Base-by-base conservation (phyloP, 2,797 vertebrate species). In the Lagorchestes hirsutus region DNA sequence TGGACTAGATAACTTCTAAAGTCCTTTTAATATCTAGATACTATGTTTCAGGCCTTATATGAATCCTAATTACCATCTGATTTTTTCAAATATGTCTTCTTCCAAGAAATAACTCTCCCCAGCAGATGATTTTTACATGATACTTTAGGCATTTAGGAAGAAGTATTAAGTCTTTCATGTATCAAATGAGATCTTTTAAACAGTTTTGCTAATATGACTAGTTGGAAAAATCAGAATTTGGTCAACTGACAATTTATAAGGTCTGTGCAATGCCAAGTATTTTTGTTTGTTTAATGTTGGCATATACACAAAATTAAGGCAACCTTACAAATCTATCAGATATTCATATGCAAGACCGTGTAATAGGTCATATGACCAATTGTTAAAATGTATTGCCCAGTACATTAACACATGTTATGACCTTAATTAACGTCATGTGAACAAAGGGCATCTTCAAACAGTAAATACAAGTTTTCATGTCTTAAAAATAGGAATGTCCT, bases 41-140 rank as follows among this genome's bases (percentile, higher is more conserved):
- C 8, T 87, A 87, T 46, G 9, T 87, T 87, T 87, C 74, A 87
- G 40, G n/a, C 2, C 9, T 87, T 87, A 87, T 87, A 11, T 46
- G 22, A 46, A 87, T 87, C 67, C 62, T 58, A 22, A 67, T 0
- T 34, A 62, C 34, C 4, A 82, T 92, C 28, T 52, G 90, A 29
- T n/a, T 54, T 74, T 94, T 95, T 93, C 90, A 96, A 97, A 96
- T 67, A 34, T 62, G 29, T 74, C 10, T 50, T 95, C 22, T 94
- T 91, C 16, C n/a, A 91, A 92, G 40, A 62, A 27, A 24, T 87
- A 46, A 28, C n/a, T 95, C 58, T 97, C 46, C 52, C 34, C 55
- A 67, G 40, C 1, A 87, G n/a, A 3, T 96, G 55, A 96, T 90
- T 97, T 31, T 16, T 94, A 96, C 5, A 11, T 67, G 57, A 27